Evolutionary conservation across 2,888 invertebrate genomes (phyloP).

Genomic region (Petrolisthes cinctipes): DNA sequence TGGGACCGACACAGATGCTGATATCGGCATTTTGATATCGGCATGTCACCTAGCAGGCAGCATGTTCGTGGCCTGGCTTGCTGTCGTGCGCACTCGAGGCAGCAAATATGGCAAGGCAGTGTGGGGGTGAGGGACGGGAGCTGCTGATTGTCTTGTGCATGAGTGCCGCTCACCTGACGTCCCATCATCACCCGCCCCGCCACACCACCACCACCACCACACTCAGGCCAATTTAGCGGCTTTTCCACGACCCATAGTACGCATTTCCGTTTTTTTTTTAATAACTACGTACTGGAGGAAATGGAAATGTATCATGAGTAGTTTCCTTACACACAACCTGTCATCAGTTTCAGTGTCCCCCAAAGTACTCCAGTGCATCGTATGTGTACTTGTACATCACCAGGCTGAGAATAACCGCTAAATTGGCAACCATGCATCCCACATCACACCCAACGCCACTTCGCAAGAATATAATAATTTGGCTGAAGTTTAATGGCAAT

Average conservation of each 20-base stretch:
- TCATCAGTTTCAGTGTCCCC: too few relatives aligned
- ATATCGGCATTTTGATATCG: slow-evolving; percentile 58
- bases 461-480: slow-evolving; percentile 35
- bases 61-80: slow-evolving; percentile 29
- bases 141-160: slow-evolving; percentile 54
- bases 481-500: slow-evolving; percentile 36
- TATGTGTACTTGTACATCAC: too few relatives aligned
- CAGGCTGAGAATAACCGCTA: too few relatives aligned
- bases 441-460: background rate
- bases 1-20: slow-evolving; percentile 54
- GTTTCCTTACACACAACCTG: too few relatives aligned
- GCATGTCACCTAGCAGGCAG: slow-evolving; percentile 49
- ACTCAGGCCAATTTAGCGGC: background rate
- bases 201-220: background rate
- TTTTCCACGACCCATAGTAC: too few relatives aligned
- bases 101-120: slow-evolving; percentile 46
- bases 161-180: slow-evolving; percentile 35
- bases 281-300: too few relatives aligned
- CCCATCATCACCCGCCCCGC: slow-evolving; percentile 20
- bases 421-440: too few relatives aligned
- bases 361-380: too few relatives aligned
- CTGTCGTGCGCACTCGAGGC: slow-evolving; percentile 31
- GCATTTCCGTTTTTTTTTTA: too few relatives aligned
- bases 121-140: slow-evolving; percentile 44
- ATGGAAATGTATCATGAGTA: too few relatives aligned